Percentiles rank a stretch among this genome's conserved stretches.
Evolutionary conservation across 1,140 invertebrate species (phyloP).

Genomic region (Drosophila nikananu): DNA sequence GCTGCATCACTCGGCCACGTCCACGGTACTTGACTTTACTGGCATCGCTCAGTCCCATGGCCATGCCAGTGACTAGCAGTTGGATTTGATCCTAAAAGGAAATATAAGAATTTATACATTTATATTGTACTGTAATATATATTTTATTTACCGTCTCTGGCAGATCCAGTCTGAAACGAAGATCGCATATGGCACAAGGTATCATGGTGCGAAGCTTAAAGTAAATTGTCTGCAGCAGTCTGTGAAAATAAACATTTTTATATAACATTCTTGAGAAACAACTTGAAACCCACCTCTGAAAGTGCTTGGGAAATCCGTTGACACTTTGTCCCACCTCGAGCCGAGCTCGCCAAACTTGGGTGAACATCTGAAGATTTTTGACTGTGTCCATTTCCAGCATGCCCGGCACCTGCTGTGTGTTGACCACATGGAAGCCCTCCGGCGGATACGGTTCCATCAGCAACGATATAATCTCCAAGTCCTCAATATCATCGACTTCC

Average conservation of each 20-base stretch:
- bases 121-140: background rate
- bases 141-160: slow-evolving; percentile 88
- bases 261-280: background rate
- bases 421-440: slow-evolving; percentile 93
- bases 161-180: slow-evolving; percentile 92
- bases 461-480: slow-evolving; percentile 92
- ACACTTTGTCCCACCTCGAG: slow-evolving; percentile 87
- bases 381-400: slow-evolving; percentile 89
- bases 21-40: slow-evolving; percentile 85
- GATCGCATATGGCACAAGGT: slow-evolving; percentile 92
- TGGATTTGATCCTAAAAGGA: slow-evolving; percentile 93
- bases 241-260: slow-evolving; percentile 11
- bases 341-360: slow-evolving; percentile 92
- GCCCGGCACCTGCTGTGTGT: slow-evolving; percentile 92
- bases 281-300: slow-evolving; percentile 73
- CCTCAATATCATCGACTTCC: slow-evolving; percentile 95
- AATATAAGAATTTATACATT: too few species aligned
- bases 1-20: slow-evolving; percentile 70
- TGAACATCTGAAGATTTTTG: slow-evolving; percentile 95
- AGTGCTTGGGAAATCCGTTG: slow-evolving; percentile 88
- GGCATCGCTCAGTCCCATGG: slow-evolving; percentile 89
- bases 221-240: slow-evolving; percentile 90
- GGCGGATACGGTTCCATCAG: slow-evolving; percentile 92
- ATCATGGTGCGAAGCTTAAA: slow-evolving; percentile 94
- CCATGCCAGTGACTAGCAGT: slow-evolving; percentile 91